Percentiles rank a stretch among this genome's conserved stretches.
Conservation (phyloP, 1,140 invertebrate species). For the Zaprionus lachaisei region DNA sequence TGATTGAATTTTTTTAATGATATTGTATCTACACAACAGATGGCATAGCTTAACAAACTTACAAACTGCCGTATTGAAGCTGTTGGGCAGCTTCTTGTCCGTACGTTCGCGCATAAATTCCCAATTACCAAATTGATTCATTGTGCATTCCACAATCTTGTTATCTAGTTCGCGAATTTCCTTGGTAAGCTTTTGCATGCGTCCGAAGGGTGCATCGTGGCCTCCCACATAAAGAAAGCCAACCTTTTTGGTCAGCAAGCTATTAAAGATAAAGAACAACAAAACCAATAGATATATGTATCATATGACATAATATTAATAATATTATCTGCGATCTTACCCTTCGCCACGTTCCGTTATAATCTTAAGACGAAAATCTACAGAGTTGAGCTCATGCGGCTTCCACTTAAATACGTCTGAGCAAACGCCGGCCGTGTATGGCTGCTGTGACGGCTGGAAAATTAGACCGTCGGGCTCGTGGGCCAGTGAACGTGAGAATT, state of each 20-base stretch:
- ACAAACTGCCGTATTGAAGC: conserved; percentile 92
- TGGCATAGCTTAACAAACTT: conserved; percentile 56
- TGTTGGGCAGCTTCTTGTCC: conserved; percentile 99
- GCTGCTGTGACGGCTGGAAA: conserved; percentile 96
- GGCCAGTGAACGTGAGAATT: conserved; percentile 92
- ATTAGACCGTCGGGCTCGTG: conserved; percentile 99
- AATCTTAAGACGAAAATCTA: conserved; percentile 97
- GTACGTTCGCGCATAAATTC: conserved; percentile 97
- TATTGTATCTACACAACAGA: neutral
- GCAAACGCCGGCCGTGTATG: conserved; percentile 93
- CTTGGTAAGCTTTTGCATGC: conserved; percentile 91
- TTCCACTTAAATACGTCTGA: conserved; percentile 98
- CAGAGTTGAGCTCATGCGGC: conserved; percentile 95
- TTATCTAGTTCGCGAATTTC: conserved; percentile 92
- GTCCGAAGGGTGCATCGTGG: conserved; percentile 87
- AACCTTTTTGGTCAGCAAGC: conserved; percentile 86
- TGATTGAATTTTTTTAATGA: conserved; percentile 2
- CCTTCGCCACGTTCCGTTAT: conserved; percentile 89
- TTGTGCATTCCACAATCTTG: conserved; percentile 98
- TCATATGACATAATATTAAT: neutral
- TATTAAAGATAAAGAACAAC: conserved; percentile 25
- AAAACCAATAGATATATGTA: neutral
- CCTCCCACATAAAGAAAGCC: conserved; percentile 93
- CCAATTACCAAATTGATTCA: conserved; percentile 90
- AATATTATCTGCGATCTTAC: conserved; percentile 36